Conservation (phyloP, 1,140 invertebrate genomes). For the Drosophila jambulina region DNA sequence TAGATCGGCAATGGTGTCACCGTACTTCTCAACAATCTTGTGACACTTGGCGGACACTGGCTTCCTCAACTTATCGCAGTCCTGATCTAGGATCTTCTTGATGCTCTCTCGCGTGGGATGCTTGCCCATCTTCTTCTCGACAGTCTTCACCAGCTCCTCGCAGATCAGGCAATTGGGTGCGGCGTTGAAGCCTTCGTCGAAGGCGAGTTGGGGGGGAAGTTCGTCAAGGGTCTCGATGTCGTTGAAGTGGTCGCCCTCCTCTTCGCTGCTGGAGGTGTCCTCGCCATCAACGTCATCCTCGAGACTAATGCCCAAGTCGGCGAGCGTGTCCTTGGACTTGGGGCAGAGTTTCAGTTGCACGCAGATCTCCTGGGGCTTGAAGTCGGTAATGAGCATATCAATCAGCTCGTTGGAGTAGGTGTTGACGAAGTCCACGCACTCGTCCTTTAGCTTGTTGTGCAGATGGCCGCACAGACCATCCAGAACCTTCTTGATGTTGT, state of each 20-base stretch:
- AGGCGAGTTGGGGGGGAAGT: conserved; percentile 75
- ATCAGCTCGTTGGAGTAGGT: conserved; percentile 91
- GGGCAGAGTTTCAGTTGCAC: conserved; percentile 90
- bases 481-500: conserved; percentile 89
- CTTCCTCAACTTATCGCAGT: conserved; percentile 70
- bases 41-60: conserved; percentile 71
- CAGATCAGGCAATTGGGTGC: conserved; percentile 78
- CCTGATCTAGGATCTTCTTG: conserved; percentile 62
- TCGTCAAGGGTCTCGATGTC: conserved; percentile 59
- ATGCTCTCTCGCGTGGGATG: conserved; percentile 66
- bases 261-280: conserved; percentile 59
- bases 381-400: conserved; percentile 91
- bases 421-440: conserved; percentile 92
- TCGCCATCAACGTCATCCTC: conserved; percentile 43
- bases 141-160: conserved; percentile 69
- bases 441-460: conserved; percentile 87
- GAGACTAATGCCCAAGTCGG: conserved; percentile 64
- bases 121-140: conserved; percentile 72
- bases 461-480: conserved; percentile 90
- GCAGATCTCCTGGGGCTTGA: conserved; percentile 92
- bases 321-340: conserved; percentile 78
- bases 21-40: conserved; percentile 71
- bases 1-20: conserved; percentile 73
- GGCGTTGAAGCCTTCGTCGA: conserved; percentile 45
- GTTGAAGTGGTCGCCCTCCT: conserved; percentile 45